A percentile compares a stretch with the other conserved stretches of the same genome.
phyloP scores from a whole-genome alignment of 2,888 invertebrate genomes.

The Chironomus tentans region DNA sequence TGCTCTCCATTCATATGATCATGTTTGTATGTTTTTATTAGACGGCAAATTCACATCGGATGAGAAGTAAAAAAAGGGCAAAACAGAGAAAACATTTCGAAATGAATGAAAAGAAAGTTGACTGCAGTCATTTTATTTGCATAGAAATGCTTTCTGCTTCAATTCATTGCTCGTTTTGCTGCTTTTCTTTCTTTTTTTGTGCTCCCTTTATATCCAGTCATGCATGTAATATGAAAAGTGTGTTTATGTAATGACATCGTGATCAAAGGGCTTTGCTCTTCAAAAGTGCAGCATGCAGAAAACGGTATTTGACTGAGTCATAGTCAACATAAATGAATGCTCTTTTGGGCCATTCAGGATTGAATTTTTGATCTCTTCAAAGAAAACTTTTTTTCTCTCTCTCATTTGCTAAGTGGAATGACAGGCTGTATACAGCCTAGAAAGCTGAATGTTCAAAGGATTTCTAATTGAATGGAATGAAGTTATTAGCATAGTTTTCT shows the following conservation, averaged over 20 bases:
- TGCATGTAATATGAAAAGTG: constrained; percentile 3
- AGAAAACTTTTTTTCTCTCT: no score
- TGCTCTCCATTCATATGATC: neutral
- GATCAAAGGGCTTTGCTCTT: neutral
- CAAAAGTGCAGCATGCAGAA: neutral
- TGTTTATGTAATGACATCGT: constrained; percentile 6
- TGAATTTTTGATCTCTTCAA: no score
- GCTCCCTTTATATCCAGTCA: neutral
- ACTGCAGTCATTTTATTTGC: constrained; percentile 5
- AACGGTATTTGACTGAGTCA: neutral
- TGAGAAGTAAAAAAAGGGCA: neutral
- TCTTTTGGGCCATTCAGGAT: no score
- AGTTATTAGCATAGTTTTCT: no score
- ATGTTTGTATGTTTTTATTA: neutral
- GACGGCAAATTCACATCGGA: neutral
- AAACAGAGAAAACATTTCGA: neutral
- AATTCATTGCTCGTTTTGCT: constrained; percentile 9
- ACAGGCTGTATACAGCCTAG: no score
- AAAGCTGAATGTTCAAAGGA: neutral
- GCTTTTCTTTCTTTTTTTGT: neutral
- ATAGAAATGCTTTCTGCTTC: neutral
- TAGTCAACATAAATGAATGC: neutral
- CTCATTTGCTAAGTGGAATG: no score
- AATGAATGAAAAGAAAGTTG: neutral
- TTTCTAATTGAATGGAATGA: neutral